Conservation (phyloP, 2,113 vertebrate species). For the Percopsis transmontana region DNA sequence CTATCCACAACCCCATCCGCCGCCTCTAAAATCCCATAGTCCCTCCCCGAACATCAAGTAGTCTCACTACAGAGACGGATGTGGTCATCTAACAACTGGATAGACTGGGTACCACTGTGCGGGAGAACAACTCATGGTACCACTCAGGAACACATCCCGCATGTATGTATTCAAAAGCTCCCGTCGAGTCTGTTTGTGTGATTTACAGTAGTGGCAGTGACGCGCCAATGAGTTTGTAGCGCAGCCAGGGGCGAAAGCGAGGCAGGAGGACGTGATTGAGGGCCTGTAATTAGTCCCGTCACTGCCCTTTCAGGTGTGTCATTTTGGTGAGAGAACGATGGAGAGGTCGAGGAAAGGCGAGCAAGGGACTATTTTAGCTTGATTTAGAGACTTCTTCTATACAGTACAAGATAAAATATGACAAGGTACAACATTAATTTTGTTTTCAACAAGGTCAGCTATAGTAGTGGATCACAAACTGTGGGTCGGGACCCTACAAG, state of each 20-base stretch:
- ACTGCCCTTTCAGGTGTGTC: conserved; percentile 35
- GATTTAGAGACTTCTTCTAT: too few relatives aligned
- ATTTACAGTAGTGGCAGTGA: conserved; percentile 60
- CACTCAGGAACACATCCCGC: conserved; percentile 18
- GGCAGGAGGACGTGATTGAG: conserved; percentile 41
- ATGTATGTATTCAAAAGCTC: conserved; percentile 58
- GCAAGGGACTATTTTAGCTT: too few relatives aligned
- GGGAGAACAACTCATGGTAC: conserved; percentile 36
- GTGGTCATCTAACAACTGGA: conserved; percentile 57
- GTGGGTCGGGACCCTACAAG: too few relatives aligned
- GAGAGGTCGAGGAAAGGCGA: neutral
- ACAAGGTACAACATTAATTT: too few relatives aligned
- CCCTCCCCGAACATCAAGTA: conserved; percentile 58
- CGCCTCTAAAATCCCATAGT: conserved; percentile 1
- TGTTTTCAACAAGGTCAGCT: too few relatives aligned
- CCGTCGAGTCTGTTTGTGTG: conserved; percentile 39
- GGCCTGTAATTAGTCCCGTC: conserved; percentile 64
- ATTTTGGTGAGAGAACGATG: neutral
- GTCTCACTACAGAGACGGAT: conserved; percentile 52
- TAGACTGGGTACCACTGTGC: conserved; percentile 43
- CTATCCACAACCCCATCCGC: neutral
- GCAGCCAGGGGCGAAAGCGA: conserved; percentile 6
- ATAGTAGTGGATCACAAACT: too few relatives aligned
- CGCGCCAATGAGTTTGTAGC: conserved; percentile 54
- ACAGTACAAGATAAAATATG: too few relatives aligned